Evolutionary conservation across 2,797 vertebrate species (phyloP), one percentile per base, ranked within the genome.

Genomic region (Acipenser transmontanus): DNA sequence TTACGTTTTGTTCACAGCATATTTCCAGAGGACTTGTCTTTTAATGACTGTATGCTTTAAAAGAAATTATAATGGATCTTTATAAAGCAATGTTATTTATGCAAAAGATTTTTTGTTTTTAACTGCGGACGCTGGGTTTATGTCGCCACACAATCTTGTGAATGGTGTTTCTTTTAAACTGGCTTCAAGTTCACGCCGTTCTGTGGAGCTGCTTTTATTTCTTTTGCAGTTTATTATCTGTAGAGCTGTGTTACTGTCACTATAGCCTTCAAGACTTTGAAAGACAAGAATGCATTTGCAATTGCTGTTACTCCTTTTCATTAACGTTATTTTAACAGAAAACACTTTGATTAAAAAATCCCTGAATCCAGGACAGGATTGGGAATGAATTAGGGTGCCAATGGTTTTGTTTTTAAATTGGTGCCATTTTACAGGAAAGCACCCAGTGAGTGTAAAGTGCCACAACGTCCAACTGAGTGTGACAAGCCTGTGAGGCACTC

Each of bases 21-120:
- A 89, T 94, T 95, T 93, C 89, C 90, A 91, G 88, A 92, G 87
- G 91, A 89, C 86, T 91, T 87, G 84, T 90, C 91, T 94, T 95
- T 91, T 93, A 90, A 85, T 80, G 80, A 91, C 86, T 84, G 86
- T 91, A 92, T 90, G 91, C 90, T 93, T 92, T 91, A 90, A 92
- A 85, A 79, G 88, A 86, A 83, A 90, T 86, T 70, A 77, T 72
- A 74, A 80, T 80, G 70, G 80, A 81, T 84, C 85, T 86, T 91
- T 91, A 84, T 88, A 86, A 89, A 89, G 84, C 83, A 87, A 81
- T 78, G 80, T 87, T 86, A 83, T 74, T 84, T 85, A 86, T 77
- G 68, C 76, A 73, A 77, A 82, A 75, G 69, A 76, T 68, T 6
- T 61, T 50, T 50, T 69, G 34, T 73, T 74, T 75, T 50, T 57